Base-by-base conservation (phyloP, 2,113 vertebrate species). In the Pholis gunnellus region DNA sequence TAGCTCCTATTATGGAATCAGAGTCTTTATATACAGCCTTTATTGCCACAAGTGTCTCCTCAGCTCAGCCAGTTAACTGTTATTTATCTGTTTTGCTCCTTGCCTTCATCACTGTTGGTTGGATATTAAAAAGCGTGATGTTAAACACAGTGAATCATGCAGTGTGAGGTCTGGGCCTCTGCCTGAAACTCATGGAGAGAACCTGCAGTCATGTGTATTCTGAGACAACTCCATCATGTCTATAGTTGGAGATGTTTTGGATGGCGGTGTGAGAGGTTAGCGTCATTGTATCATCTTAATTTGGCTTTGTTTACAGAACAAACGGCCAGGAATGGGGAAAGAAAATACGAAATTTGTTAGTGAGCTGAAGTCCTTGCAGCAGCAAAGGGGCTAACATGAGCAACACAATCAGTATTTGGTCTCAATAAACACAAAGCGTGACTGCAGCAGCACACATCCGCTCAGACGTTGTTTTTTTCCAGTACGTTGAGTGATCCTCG, bases 201-300 rank as follows among this genome's bases (percentile, higher is more conserved):
- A 64, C 25, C 77, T 73, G 75, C 36, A 27, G 10, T n/a, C 56
- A 52, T 48, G 72, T 50, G 63, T 72, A 64, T 64, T 46, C 66
- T 31, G 18, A 73, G 40, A 31, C 22, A 60, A 22, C 17, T 52
- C 52, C n/a, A 1, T 42, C 60, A 36, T 81, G 84, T 65, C 67
- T 82, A 71, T 59, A 87, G 68, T 79, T 91, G 82, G 87, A 89
- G 34, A 67, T 50, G 63, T 70, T 87, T 72, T 78, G 42, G 50
- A 77, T n/a, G 38, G 27, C 3, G 1, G 13, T 57, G 52, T 44
- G n/a, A 81, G 46, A 59, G 68, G 14, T 25, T 0, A 57, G 74
- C 20, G 11, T 52, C 14, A 56, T 72, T 52, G 59, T 3, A 56
- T 29, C 25, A 50, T 78, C 87, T 88, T 72, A 81, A 85, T 84